These are phyloP conservation scores for Dinocampus coccinellae DNA, from an alignment of 2,888 invertebrate genomes.

Conservation along the genomic window DNA sequence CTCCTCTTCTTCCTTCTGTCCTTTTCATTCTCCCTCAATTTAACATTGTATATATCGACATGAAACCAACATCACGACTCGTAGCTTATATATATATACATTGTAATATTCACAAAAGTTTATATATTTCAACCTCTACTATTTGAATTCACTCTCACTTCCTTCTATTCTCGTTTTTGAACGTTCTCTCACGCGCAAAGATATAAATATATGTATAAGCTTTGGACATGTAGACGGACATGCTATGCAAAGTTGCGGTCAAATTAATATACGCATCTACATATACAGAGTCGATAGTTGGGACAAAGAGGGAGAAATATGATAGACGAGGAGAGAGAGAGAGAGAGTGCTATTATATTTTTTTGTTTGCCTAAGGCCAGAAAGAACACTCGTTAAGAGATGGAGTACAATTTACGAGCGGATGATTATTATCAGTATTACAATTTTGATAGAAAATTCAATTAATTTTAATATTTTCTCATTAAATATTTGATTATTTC, in stretches of 20 bases:
- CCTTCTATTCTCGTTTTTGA: not conserved
- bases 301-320: not conserved
- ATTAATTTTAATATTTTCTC: not conserved
- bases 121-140: not conserved
- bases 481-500: not conserved
- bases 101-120: slow-evolving; percentile 3
- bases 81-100: not conserved
- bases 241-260: slow-evolving; percentile 15
- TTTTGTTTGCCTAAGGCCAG: not conserved
- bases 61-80: slow-evolving; percentile 9
- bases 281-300: not conserved
- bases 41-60: slow-evolving; percentile 15
- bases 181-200: not conserved
- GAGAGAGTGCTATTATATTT: not conserved
- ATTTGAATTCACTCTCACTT: not conserved
- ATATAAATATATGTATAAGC: no score
- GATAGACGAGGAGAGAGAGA: not conserved
- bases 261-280: slow-evolving; percentile 27
- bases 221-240: not conserved
- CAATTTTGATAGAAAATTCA: not conserved
- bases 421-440: slow-evolving; percentile 10
- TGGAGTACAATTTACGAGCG: not conserved
- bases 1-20: no score
- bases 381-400: not conserved
- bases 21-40: slow-evolving; percentile 20